phyloP scores from a whole-genome alignment of 92 coral and sea anemone genomes.

The Muricea muricata region DNA sequence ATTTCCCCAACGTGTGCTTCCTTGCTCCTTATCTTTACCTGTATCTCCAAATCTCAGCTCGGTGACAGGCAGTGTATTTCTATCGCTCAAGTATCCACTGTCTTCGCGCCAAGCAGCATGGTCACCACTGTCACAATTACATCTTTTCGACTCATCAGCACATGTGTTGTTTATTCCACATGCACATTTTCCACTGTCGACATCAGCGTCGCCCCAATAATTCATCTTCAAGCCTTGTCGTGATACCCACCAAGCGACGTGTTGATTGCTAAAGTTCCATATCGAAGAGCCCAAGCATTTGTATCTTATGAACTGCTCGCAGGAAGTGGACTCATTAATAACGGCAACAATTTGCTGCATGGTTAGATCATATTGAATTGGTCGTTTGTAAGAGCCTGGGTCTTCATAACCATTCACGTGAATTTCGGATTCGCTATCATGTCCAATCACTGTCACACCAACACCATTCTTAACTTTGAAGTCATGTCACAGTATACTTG shows the following conservation, averaged over 20 bases:
- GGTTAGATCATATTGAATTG: background rate
- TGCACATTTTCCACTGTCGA: conserved; percentile 62
- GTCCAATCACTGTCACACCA: conserved; percentile 46
- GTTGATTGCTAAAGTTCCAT: background rate
- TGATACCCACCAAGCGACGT: conserved; percentile 65
- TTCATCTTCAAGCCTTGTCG: conserved; percentile 50
- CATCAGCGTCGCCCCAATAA: conserved; percentile 68
- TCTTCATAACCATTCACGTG: background rate
- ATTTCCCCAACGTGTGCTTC: background rate
- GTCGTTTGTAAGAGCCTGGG: background rate
- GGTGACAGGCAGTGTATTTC: conserved; percentile 65
- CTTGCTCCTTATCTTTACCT: background rate
- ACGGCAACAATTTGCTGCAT: background rate
- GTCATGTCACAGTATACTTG: conserved; percentile 39
- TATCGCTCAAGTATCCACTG: conserved; percentile 74
- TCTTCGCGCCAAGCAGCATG: conserved; percentile 69
- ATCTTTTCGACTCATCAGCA: background rate
- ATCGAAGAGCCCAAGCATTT: background rate
- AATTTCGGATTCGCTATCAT: conserved; percentile 18
- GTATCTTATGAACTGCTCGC: conserved; percentile 44
- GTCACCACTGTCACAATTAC: conserved; percentile 70
- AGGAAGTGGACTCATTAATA: background rate
- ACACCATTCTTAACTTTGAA: conserved; percentile 10
- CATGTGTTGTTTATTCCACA: conserved; percentile 64
- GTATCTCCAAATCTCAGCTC: background rate